Evolutionary conservation across 1,140 invertebrate species (phyloP), one percentile per base, ranked within the genome.

Genomic region (Drosophila nasuta): DNA sequence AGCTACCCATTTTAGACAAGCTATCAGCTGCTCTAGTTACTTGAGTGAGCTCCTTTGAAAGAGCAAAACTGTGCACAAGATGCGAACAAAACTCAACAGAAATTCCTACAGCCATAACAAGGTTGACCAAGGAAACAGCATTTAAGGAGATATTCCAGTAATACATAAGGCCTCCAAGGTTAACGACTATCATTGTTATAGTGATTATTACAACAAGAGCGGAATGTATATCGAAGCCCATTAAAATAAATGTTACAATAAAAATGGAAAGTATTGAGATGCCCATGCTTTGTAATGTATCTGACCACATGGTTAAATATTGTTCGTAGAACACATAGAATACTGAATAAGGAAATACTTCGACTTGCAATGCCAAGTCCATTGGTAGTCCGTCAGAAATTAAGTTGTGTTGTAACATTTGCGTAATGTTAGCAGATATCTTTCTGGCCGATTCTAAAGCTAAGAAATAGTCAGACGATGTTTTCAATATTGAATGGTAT

Each of bases 271-370:
- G 92, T 38, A 99, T 93, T 2, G 98, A 99, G 52, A 99, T 96
- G 3, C 95, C 95, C 89, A 99, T 94, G 85, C 97, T 98, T 77
- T 96, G 95, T 4, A 99, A 82, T 0, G 98, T 97, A 80, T 99
- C 97, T 0, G 95, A 93, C 96, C 98, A 98, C 95, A 99, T 98
- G 3, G 97, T 99, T 67, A 99, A 93, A 93, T 99, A 99, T 93
- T 99, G 99, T 93, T 99, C 99, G 91, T 99, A 99, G 93, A 99
- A 99, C 8, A 99, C 98, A 91, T 99, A 99, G 93, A 99, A 99
- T 20, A 99, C 95, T 75, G 98, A 98, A 93, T 99, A 99, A 0
- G 98, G 97, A 93, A 99, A 99, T n/a, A 99, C 97, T 93, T 96
- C 95, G 38, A 97, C 94, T 4, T 94, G 93, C 2, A 93, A 70